Evolutionary conservation across 2,888 invertebrate genomes (phyloP).

Genomic region (Brachypterus glaber): DNA sequence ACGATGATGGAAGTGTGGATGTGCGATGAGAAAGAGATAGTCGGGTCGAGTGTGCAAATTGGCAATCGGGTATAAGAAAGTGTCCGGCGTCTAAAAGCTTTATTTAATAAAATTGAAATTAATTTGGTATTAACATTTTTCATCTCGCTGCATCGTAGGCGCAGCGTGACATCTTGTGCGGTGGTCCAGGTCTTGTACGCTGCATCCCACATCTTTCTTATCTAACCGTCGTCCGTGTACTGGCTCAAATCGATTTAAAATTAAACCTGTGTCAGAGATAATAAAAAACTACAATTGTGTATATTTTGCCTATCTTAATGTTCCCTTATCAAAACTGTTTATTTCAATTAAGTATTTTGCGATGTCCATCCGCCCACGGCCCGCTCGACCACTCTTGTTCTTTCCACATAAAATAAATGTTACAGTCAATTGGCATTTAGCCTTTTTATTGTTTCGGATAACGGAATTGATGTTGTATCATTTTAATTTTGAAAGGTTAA

Average conservation of each 20-base stretch:
- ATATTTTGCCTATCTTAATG: conserved; percentile 39
- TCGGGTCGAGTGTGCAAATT: no score
- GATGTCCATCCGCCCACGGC: conserved; percentile 33
- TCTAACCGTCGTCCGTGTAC: conserved; percentile 36
- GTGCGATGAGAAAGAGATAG: no score
- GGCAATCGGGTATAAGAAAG: no score
- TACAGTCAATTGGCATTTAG: conserved; percentile 30
- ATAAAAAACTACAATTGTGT: conserved; percentile 29
- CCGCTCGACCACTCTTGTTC: conserved; percentile 20
- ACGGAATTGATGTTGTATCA: conserved; percentile 10
- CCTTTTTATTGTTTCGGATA: conserved; percentile 22
- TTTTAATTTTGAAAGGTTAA: conserved; percentile 10
- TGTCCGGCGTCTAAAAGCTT: no score
- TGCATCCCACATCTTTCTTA: no score
- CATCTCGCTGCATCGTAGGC: no score
- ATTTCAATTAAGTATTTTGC: conserved; percentile 40
- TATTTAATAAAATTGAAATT: no score
- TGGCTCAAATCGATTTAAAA: conserved; percentile 41
- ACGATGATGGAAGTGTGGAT: no score
- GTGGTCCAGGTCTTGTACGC: conserved; percentile 8
- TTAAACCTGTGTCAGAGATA: conserved; percentile 41
- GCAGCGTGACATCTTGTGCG: no score
- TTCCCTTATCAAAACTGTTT: conserved; percentile 33
- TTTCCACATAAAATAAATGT: conserved; percentile 26
- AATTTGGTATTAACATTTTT: no score